These are phyloP conservation scores for Crotalus tigris DNA, from an alignment of 2,113 vertebrate species.

Conservation along the genomic window DNA sequence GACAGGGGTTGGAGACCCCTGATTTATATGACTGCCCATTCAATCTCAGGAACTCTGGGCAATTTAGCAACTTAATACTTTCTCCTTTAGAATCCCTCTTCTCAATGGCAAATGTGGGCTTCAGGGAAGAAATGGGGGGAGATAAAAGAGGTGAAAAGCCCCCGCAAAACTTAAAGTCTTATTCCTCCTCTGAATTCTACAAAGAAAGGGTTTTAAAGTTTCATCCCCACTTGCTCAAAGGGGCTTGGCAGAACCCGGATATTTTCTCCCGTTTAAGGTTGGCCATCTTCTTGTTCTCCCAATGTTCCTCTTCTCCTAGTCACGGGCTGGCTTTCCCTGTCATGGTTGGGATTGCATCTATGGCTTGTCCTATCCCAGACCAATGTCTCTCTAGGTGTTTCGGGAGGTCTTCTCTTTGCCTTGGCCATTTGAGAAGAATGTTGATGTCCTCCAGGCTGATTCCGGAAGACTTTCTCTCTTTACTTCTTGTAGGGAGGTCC, in stretches of 20 bases:
- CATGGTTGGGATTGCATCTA: neutral
- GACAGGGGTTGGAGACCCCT: too few relatives aligned
- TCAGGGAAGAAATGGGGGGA: too few relatives aligned
- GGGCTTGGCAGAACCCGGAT: neutral
- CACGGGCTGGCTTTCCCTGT: neutral
- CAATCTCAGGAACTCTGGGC: too few relatives aligned
- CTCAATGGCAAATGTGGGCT: too few relatives aligned
- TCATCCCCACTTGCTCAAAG: neutral
- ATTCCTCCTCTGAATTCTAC: too few relatives aligned
- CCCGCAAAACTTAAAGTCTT: too few relatives aligned
- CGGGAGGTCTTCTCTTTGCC: neutral
- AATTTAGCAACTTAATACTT: too few relatives aligned
- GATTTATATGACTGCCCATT: too few relatives aligned
- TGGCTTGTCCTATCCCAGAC: neutral
- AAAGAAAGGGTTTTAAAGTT: too few relatives aligned
- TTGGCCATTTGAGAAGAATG: neutral
- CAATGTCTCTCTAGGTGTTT: neutral
- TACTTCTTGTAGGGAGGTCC: slow-evolving; percentile 84
- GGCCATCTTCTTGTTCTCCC: neutral
- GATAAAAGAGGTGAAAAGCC: too few relatives aligned
- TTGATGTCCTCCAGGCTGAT: neutral
- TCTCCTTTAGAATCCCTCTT: too few relatives aligned
- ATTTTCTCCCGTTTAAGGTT: neutral
- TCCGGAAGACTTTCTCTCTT: neutral
- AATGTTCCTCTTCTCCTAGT: neutral